Conservation (phyloP, 2,888 invertebrate species). For the Drosophila pseudotalamancana region DNA sequence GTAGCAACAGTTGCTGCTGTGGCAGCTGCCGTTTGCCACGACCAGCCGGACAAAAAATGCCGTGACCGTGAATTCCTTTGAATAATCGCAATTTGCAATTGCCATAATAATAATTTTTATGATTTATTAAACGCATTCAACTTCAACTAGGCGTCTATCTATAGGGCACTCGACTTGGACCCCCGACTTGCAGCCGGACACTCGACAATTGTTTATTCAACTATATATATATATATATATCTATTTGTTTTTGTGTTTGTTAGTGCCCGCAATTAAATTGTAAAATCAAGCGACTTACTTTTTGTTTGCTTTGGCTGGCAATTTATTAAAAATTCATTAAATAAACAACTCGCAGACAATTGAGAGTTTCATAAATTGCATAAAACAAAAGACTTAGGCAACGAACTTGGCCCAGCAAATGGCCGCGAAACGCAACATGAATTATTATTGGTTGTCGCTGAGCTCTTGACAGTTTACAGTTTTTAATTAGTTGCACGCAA, state of each 20-base stretch:
- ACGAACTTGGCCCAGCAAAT: constrained; percentile 50
- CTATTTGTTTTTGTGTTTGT: neutral
- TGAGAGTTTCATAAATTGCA: constrained; percentile 63
- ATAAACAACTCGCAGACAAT: constrained; percentile 64
- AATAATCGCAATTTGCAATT: constrained; percentile 71
- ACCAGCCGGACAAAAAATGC: constrained; percentile 39
- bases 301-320: constrained; percentile 44
- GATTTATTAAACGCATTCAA: constrained; percentile 49
- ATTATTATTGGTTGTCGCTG: constrained; percentile 47
- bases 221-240: too few relatives aligned
- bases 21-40: constrained; percentile 64
- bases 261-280: constrained; percentile 68
- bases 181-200: constrained; percentile 28
- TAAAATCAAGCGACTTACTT: constrained; percentile 44
- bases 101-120: constrained; percentile 66
- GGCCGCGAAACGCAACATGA: constrained; percentile 38
- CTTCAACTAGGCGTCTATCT: constrained; percentile 33
- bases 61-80: constrained; percentile 74
- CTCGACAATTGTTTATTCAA: too few relatives aligned
- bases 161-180: constrained; percentile 55
- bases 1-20: constrained; percentile 61
- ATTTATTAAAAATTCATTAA: constrained; percentile 70
- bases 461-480: constrained; percentile 56
- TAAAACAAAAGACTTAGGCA: constrained; percentile 66
- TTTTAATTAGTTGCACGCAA: constrained; percentile 68